Evolutionary conservation across 2,113 vertebrate species (phyloP), one percentile per base, ranked within the genome.

Genomic region (Entomyzon cyanotis): DNA sequence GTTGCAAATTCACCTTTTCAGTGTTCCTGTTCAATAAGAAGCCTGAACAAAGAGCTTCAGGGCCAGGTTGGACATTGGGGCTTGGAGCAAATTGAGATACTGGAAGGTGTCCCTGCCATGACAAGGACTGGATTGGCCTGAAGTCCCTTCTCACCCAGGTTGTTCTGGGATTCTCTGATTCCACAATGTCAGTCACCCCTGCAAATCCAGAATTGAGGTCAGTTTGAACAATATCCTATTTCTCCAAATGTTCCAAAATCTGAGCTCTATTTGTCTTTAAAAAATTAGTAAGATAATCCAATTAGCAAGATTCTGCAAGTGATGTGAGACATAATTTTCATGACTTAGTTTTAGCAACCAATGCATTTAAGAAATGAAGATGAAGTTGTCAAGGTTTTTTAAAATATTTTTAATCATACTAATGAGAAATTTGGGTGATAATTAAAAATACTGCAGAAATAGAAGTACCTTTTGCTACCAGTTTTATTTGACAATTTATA

Each of bases 31-130:
- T 75, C 52, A 71, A 24, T n/a, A 24, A 41, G 12, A 24, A 65
- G 24, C 50, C 35, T 41, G 50, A 30, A 56, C 42, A 73, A 84
- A n/a, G n/a, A n/a, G n/a, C n/a, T n/a, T n/a, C n/a, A n/a, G 8
- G 58, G 14, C 35, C 31, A 22, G 3, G 1, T 0, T 64, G 21
- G 65, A 27, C 0, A 42, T 15, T 44, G 0, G 56, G 24, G 16
- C 13, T 63, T 41, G 58, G 65, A 56, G 21, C 17, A 58, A 0
- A 5, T 21, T 42, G 76, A 42, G 25, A 1, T 7, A 12, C 42
- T 31, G 42, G 27, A 9, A 73, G 15, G 5, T 50, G 15, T 50
- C 59, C 27, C 25, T 73, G 25, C 7, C 35, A 10, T 15, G 25
- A 17, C 17, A 42, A 16, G 17, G 14, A 1, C 7, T 56, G 42